Conservation (phyloP, 2,888 invertebrate genomes). For the Chaetogeoica ovagalla region DNA sequence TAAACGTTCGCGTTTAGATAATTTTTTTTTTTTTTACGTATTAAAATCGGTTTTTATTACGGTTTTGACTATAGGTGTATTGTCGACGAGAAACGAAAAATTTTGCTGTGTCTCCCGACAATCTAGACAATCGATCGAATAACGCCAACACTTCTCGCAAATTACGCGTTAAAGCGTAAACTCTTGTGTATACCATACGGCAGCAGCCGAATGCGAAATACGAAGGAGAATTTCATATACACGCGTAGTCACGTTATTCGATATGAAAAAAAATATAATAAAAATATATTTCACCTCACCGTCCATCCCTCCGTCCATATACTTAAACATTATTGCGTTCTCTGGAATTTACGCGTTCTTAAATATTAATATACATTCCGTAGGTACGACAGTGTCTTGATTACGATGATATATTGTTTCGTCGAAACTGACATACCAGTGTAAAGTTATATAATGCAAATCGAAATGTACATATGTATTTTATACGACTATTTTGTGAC, state of each 20-base stretch:
- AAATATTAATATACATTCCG: too few species aligned
- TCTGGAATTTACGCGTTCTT: too few species aligned
- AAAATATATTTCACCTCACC: not conserved
- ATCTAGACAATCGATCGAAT: conserved; percentile 24
- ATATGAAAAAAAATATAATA: conserved; percentile 6
- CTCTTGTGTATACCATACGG: not conserved
- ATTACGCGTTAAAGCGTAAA: conserved; percentile 20
- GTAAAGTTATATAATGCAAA: too few species aligned
- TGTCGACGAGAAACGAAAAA: not conserved
- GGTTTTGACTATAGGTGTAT: not conserved
- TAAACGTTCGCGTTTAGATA: too few species aligned
- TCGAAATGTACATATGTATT: too few species aligned
- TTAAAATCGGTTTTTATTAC: too few species aligned
- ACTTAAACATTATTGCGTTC: too few species aligned
- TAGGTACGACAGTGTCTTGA: not conserved
- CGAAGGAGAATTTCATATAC: not conserved
- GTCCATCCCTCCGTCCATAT: not conserved
- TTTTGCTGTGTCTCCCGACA: not conserved
- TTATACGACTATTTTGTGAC: too few species aligned
- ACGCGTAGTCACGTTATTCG: not conserved
- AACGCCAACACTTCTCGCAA: not conserved
- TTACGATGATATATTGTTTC: too few species aligned
- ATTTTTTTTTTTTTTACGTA: too few species aligned
- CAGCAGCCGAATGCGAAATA: conserved; percentile 15
- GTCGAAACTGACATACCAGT: too few species aligned